A percentile compares a stretch with the other conserved stretches of the same genome.
Conservation (phyloP, 2,797 vertebrate genomes). For the Salmo trutta region DNA sequence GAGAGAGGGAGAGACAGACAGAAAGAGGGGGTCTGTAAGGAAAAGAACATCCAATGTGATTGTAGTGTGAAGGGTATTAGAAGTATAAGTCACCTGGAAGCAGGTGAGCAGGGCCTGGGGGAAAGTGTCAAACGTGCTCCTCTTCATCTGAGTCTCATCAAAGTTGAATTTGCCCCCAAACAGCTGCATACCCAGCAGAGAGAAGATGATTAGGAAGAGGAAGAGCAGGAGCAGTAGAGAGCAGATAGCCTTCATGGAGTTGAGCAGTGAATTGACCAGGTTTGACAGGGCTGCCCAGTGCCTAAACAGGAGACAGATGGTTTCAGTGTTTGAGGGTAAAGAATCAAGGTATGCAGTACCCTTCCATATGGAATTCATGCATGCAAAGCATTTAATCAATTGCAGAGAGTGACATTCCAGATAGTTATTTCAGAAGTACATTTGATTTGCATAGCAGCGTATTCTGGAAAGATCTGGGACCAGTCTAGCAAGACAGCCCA, state of each 20-base stretch:
- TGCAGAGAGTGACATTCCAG: too few species aligned
- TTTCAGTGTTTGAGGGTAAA: neutral
- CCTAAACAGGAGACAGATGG: slow-evolving; percentile 62
- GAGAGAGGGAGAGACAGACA: neutral
- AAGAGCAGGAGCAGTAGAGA: slow-evolving; percentile 94
- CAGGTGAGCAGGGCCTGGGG: slow-evolving; percentile 95
- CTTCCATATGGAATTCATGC: neutral
- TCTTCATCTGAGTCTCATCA: slow-evolving; percentile 94
- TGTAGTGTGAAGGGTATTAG: neutral
- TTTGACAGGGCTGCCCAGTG: slow-evolving; percentile 96
- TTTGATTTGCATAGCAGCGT: too few species aligned
- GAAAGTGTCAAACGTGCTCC: slow-evolving; percentile 94
- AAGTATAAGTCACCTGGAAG: slow-evolving; percentile 83
- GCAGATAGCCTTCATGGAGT: slow-evolving; percentile 97
- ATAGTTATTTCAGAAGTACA: too few species aligned
- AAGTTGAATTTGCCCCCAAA: slow-evolving; percentile 98
- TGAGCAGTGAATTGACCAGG: slow-evolving; percentile 91
- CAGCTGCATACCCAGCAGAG: slow-evolving; percentile 94
- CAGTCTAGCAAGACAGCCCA: too few species aligned
- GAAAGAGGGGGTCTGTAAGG: neutral
- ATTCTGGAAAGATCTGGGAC: too few species aligned
- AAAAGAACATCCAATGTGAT: neutral
- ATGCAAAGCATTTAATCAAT: too few species aligned
- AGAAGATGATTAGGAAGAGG: slow-evolving; percentile 98
- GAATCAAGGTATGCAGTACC: neutral